These are phyloP conservation scores for Fistularia tabacaria DNA, from an alignment of 2,797 vertebrate genomes.

Conservation along the genomic window DNA sequence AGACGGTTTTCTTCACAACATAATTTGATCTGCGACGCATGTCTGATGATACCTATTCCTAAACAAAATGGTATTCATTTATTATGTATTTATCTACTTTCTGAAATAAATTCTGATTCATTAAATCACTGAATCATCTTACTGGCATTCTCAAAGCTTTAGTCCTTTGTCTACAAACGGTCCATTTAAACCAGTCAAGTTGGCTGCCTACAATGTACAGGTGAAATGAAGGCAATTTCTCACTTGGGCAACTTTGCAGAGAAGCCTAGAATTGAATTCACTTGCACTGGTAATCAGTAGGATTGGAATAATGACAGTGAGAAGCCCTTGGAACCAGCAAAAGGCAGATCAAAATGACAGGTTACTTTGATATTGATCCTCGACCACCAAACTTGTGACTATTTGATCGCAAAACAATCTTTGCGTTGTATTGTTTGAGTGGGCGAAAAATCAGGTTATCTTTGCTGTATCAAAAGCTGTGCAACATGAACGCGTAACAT, in stretches of 20 bases:
- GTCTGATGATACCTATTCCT: background rate
- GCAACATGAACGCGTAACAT: too few relatives aligned
- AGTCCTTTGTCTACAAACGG: conserved; percentile 17
- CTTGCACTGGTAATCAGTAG: conserved; percentile 41
- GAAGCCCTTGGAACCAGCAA: conserved; percentile 7
- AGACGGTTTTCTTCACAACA: too few relatives aligned
- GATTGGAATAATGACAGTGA: conserved; percentile 24
- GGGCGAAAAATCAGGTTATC: too few relatives aligned
- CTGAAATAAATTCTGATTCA: too few relatives aligned
- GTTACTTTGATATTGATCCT: too few relatives aligned
- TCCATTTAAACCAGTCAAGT: conserved; percentile 31
- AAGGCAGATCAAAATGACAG: too few relatives aligned
- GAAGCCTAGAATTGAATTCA: conserved; percentile 47
- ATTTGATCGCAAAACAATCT: too few relatives aligned
- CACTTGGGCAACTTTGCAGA: conserved; percentile 45
- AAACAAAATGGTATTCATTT: background rate
- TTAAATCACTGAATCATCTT: conserved; percentile 5
- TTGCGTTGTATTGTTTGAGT: too few relatives aligned
- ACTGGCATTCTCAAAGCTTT: conserved; percentile 17
- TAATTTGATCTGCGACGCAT: background rate
- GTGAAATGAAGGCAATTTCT: conserved; percentile 58
- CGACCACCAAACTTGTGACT: too few relatives aligned
- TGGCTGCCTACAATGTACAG: conserved; percentile 38
- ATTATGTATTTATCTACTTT: too few relatives aligned
- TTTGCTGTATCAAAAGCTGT: too few relatives aligned